These are phyloP conservation scores for Parotia lawesii DNA, from an alignment of 2,113 vertebrate genomes.

Conservation along the genomic window DNA sequence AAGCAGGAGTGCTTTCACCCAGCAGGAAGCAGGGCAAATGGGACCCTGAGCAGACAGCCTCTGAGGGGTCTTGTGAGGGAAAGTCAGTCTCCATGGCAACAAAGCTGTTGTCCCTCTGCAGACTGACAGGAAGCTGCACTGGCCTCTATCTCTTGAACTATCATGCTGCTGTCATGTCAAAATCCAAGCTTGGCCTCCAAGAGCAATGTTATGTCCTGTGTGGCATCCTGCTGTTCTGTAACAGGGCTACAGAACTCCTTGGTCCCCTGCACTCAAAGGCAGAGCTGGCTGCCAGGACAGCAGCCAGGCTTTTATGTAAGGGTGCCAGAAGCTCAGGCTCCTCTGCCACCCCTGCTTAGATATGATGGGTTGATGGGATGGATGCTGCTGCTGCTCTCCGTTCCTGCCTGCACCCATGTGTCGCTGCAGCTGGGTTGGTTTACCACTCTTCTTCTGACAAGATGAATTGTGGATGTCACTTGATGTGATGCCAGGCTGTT, in stretches of 20 bases:
- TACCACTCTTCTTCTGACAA: background rate
- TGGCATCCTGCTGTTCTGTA: background rate
- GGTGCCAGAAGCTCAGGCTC: background rate
- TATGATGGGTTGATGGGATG: background rate
- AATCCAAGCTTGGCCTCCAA: background rate
- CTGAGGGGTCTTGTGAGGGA: background rate
- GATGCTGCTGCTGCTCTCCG: background rate
- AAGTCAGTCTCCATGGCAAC: background rate
- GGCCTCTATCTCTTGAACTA: accelerated
- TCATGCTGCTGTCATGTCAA: accelerated
- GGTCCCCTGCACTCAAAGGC: accelerated
- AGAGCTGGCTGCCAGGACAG: background rate
- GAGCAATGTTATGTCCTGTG: accelerated
- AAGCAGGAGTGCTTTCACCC: background rate
- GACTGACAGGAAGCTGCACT: background rate
- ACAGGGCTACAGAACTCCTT: background rate
- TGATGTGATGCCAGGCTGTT: background rate
- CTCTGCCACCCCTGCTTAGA: background rate
- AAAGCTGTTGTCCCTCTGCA: background rate
- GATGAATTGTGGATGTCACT: accelerated
- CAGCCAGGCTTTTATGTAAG: background rate
- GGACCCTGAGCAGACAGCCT: background rate
- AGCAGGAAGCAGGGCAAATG: accelerated
- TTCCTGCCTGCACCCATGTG: accelerated
- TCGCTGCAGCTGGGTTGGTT: background rate